Percentiles rank a stretch among this genome's conserved stretches.
phyloP scores from a whole-genome alignment of 1,140 invertebrate species.

The Diorhabda sublineata region DNA sequence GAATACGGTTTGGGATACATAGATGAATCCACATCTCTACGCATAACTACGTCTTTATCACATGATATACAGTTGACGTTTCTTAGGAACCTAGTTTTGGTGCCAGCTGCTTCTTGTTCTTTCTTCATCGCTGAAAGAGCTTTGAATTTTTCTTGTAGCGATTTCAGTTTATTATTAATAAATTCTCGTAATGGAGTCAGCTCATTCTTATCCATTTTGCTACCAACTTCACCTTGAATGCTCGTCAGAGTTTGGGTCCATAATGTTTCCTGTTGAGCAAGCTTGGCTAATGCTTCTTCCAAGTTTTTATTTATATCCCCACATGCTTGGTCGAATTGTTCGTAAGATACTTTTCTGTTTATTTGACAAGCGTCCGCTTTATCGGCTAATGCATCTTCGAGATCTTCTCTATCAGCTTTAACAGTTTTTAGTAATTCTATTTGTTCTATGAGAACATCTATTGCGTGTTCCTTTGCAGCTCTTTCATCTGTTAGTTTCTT shows the following conservation, averaged over 20 bases:
- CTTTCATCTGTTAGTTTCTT: slow-evolving; percentile 44
- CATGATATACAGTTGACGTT: slow-evolving; percentile 71
- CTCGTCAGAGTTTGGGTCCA: slow-evolving; percentile 62
- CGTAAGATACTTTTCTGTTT: slow-evolving; percentile 65
- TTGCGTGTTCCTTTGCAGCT: slow-evolving; percentile 31
- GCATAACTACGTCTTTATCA: slow-evolving; percentile 66
- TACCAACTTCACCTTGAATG: slow-evolving; percentile 61
- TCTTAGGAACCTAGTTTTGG: slow-evolving; percentile 51
- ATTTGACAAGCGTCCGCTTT: slow-evolving; percentile 64
- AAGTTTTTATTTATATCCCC: slow-evolving; percentile 59
- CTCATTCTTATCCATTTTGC: slow-evolving; percentile 64
- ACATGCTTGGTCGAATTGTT: slow-evolving; percentile 63
- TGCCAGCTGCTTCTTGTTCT: slow-evolving; percentile 66
- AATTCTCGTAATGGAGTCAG: slow-evolving; percentile 62
- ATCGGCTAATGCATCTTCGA: slow-evolving; percentile 63
- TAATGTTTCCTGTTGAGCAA: slow-evolving; percentile 58
- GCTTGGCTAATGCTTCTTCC: slow-evolving; percentile 59
- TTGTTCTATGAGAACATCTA: slow-evolving; percentile 40
- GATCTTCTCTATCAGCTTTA: slow-evolving; percentile 63
- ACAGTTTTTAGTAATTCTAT: slow-evolving; percentile 43
- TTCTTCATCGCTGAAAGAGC: slow-evolving; percentile 52
- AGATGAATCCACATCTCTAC: slow-evolving; percentile 52
- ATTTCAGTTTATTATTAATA: slow-evolving; percentile 58
- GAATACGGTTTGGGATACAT: slow-evolving; percentile 47
- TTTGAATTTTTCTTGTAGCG: slow-evolving; percentile 61